A percentile compares a stretch with the other conserved stretches of the same genome.
Evolutionary conservation across 2,113 vertebrate species (phyloP).

Genomic region (Pollachius pollachius): DNA sequence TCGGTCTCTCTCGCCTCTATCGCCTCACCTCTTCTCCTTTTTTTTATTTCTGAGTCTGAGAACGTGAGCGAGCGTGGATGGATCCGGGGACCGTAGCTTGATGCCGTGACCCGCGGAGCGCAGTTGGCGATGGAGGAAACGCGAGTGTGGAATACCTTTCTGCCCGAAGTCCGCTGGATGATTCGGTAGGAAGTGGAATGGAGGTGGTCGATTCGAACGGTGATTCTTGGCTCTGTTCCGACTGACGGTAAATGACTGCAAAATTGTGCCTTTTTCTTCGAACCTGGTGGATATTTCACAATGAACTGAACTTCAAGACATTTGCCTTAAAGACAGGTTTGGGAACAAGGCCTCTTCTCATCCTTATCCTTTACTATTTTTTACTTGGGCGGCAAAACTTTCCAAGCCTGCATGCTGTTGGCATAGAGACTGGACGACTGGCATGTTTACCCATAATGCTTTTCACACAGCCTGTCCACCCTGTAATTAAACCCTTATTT

Average conservation of each 20-base stretch:
- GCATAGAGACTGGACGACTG: slow-evolving; percentile 61
- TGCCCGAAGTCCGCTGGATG: background rate
- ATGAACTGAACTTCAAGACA: slow-evolving; percentile 62
- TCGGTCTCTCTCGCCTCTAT: slow-evolving; percentile 23
- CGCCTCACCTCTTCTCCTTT: slow-evolving; percentile 16
- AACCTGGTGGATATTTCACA: slow-evolving; percentile 51
- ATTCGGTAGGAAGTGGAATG: background rate
- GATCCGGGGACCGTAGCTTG: slow-evolving; percentile 38
- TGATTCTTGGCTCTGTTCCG: slow-evolving; percentile 20
- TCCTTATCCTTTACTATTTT: slow-evolving; percentile 24
- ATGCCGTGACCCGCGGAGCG: slow-evolving; percentile 37
- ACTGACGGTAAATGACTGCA: slow-evolving; percentile 43
- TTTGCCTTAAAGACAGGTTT: slow-evolving; percentile 75
- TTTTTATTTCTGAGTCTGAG: slow-evolving; percentile 14
- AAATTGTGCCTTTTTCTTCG: slow-evolving; percentile 70
- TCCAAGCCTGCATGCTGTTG: slow-evolving; percentile 54
- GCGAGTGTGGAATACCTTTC: slow-evolving; percentile 9
- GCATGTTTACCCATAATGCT: slow-evolving; percentile 65
- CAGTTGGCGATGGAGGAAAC: slow-evolving; percentile 17
- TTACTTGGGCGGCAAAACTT: slow-evolving; percentile 30
- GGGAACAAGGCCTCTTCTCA: slow-evolving; percentile 39
- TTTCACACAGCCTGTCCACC: slow-evolving; percentile 51
- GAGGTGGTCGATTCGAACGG: slow-evolving; percentile 14
- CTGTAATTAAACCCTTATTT: slow-evolving; percentile 24
- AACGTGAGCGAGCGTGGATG: background rate